Base-by-base conservation (phyloP, 2,113 vertebrate species). In the Scomber scombrus region DNA sequence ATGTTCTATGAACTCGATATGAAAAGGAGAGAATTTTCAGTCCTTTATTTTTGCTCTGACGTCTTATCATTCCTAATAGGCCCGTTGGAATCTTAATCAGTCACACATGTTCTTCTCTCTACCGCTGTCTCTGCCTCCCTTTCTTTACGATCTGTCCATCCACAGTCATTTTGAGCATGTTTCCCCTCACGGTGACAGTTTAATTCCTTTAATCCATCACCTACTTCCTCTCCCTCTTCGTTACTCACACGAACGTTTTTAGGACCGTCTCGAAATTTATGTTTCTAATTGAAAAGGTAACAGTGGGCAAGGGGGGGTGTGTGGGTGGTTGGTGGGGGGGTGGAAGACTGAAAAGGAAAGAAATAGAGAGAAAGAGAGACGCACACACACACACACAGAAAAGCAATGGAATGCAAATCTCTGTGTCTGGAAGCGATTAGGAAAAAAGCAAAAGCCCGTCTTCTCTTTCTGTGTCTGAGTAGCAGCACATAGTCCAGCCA, bases 391-490 rank as follows among this genome's bases (percentile, higher is more conserved):
- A 16, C 12, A 3, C 40, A n/a, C 79, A 21, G 23, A 57, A 80
- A 21, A 62, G 84, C 50, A 29, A 23, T 66, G 87, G 90, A 91
- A 91, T 90, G 88, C 73, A 92, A 90, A 92, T 86, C 72, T 87
- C 55, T 57, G 68, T 73, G 86, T 92, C 93, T 93, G 93, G 93
- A 92, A 93, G 76, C 78, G 74, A 92, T 93, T 92, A 93, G 67
- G 64, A 51, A 66, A 80, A 92, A 87, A 81, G 84, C 77, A 85
- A 86, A 89, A 88, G 85, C 64, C 78, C 12, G 84, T 87, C 80
- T 89, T 90, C 84, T 85, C 85, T 87, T 78, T 82, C 56, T 87
- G 78, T 78, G 65, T 81, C 45, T 80, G 89, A 88, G 78, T 56
- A 71, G 72, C 45, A 73, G 76, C 78, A 71, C 71, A 45, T 26